phyloP scores from a whole-genome alignment of 1,140 invertebrate genomes.

The Acromyrmex echinatior region DNA sequence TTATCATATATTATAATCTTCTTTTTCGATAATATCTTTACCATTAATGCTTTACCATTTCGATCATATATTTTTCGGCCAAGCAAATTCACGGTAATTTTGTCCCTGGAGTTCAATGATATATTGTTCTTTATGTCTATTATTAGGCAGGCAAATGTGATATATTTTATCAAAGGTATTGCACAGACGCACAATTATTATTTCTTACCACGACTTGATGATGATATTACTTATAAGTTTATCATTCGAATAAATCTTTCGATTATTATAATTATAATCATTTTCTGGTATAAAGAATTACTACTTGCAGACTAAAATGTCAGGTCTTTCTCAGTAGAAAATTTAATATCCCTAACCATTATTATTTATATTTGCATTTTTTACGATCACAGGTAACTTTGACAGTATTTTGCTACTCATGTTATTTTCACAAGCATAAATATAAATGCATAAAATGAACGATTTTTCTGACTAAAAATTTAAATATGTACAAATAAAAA shows the following conservation, averaged over 20 bases:
- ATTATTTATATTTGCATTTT: not conserved
- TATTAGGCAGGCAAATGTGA: not conserved
- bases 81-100: constrained; percentile 35
- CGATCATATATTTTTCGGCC: constrained; percentile 11
- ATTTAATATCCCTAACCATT: not conserved
- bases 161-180: not conserved
- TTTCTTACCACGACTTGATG: not conserved
- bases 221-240: not conserved
- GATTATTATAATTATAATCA: not conserved
- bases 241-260: not conserved
- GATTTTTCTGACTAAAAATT: too few species aligned
- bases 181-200: not conserved
- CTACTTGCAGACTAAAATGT: not conserved
- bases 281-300: not conserved
- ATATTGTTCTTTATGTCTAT: not conserved
- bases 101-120: not conserved
- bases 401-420: not conserved
- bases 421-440: not conserved
- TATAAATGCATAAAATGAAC: not conserved
- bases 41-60: not conserved
- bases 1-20: not conserved
- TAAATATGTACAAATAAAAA: too few species aligned
- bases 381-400: not conserved
- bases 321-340: not conserved
- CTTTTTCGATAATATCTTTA: not conserved